phyloP scores from a whole-genome alignment of 2,888 invertebrate species.

The Drosophila eohydei region DNA sequence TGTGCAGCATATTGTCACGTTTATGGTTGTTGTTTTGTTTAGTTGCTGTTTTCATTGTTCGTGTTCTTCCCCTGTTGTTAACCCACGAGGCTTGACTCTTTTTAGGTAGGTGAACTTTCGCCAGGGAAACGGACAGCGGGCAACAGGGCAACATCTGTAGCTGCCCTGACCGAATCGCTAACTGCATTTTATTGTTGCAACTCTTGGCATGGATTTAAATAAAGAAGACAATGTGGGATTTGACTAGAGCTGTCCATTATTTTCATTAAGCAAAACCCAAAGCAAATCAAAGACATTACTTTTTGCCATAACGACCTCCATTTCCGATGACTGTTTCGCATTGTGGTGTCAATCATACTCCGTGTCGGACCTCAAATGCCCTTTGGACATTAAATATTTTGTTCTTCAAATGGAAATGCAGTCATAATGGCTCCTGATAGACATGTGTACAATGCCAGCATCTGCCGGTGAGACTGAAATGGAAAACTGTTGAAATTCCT shows the following conservation, averaged over 20 bases:
- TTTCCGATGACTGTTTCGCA: too few relatives aligned
- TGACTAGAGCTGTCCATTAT: too few relatives aligned
- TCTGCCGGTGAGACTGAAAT: background rate
- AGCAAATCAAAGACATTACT: too few relatives aligned
- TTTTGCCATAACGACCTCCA: too few relatives aligned
- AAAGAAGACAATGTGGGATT: background rate
- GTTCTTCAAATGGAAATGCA: too few relatives aligned
- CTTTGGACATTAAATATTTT: too few relatives aligned
- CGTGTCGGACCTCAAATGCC: too few relatives aligned
- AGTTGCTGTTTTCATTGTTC: constrained; percentile 18
- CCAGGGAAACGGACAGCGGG: background rate
- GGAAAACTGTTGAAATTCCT: background rate
- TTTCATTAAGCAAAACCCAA: too few relatives aligned
- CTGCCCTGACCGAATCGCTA: constrained; percentile 50
- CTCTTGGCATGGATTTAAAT: background rate
- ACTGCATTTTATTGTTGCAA: constrained; percentile 72
- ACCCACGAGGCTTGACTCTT: constrained; percentile 36
- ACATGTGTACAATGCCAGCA: background rate
- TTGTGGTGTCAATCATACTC: too few relatives aligned
- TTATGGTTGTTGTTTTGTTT: constrained; percentile 34
- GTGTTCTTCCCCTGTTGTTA: constrained; percentile 34
- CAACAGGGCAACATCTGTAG: constrained; percentile 50
- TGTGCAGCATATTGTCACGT: constrained; percentile 75
- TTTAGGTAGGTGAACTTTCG: constrained; percentile 6
- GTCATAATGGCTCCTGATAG: too few relatives aligned